A percentile compares a stretch with the other conserved stretches of the same genome.
phyloP scores from a whole-genome alignment of 2,888 invertebrate genomes.

The Hetaerina titia region DNA sequence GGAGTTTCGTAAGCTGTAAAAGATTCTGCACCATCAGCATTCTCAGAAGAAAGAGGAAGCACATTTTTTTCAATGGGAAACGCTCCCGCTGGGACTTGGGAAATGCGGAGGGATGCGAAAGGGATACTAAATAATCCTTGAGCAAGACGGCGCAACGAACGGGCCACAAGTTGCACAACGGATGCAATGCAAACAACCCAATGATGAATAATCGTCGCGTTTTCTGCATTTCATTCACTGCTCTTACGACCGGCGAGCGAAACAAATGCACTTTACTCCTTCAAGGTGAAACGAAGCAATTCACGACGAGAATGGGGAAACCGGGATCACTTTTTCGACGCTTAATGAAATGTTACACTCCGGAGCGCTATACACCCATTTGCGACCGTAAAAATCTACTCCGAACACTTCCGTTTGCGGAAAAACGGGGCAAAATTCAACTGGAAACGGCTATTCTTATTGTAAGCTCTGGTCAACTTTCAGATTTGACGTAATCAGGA shows the following conservation, averaged over 20 bases:
- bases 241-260: background rate
- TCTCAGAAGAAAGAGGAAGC: background rate
- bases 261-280: background rate
- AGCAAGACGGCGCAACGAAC: background rate
- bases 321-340: background rate
- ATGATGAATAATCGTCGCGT: background rate
- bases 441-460: too few relatives aligned
- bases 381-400: too few relatives aligned
- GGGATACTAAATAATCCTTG: background rate
- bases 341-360: too few relatives aligned
- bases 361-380: too few relatives aligned
- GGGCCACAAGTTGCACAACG: background rate
- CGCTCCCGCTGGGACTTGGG: background rate
- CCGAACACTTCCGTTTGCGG: too few relatives aligned
- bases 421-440: too few relatives aligned
- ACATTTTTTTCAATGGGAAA: constrained; percentile 29
- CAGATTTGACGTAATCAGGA: too few relatives aligned
- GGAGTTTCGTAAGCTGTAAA: background rate
- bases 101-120: background rate
- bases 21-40: background rate
- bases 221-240: background rate
- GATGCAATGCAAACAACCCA: background rate
- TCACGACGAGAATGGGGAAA: background rate
- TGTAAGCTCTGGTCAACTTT: too few relatives aligned
- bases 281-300: constrained; percentile 11